These are phyloP conservation scores for Hirtodrosophila confusa DNA, from an alignment of 2,888 invertebrate species.

Conservation along the genomic window DNA sequence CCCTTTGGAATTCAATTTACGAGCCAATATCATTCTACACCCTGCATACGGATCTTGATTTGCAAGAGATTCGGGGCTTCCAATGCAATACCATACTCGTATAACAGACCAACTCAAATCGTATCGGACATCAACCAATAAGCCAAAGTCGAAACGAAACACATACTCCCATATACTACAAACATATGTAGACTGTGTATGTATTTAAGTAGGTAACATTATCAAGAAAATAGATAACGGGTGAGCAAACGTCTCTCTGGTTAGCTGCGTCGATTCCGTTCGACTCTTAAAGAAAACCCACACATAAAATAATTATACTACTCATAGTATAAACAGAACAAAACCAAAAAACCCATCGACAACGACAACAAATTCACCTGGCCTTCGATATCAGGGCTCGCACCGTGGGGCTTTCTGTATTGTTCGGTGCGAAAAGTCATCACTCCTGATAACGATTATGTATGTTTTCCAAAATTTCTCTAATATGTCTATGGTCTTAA, in stretches of 20 bases:
- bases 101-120: conserved; percentile 43
- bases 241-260: conserved; percentile 53
- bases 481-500: no score
- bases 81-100: no score
- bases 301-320: conserved; percentile 19
- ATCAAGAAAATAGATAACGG: conserved; percentile 71
- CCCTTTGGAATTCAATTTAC: conserved; percentile 9
- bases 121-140: conserved; percentile 56
- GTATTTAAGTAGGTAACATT: conserved; percentile 57
- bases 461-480: no score
- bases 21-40: conserved; percentile 18
- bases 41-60: conserved; percentile 21
- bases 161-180: conserved; percentile 9
- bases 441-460: no score
- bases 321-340: conserved; percentile 7
- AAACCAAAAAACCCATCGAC: conserved; percentile 21
- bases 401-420: background rate
- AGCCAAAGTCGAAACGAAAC: conserved; percentile 60
- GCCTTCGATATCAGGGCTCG: conserved; percentile 36
- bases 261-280: conserved; percentile 40
- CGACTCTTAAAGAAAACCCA: conserved; percentile 60
- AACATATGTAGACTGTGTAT: conserved; percentile 13
- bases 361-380: conserved; percentile 25
- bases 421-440: no score
- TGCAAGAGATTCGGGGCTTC: no score